These are phyloP conservation scores for Mobula hypostoma DNA, from an alignment of 2,113 vertebrate genomes.

Conservation along the genomic window DNA sequence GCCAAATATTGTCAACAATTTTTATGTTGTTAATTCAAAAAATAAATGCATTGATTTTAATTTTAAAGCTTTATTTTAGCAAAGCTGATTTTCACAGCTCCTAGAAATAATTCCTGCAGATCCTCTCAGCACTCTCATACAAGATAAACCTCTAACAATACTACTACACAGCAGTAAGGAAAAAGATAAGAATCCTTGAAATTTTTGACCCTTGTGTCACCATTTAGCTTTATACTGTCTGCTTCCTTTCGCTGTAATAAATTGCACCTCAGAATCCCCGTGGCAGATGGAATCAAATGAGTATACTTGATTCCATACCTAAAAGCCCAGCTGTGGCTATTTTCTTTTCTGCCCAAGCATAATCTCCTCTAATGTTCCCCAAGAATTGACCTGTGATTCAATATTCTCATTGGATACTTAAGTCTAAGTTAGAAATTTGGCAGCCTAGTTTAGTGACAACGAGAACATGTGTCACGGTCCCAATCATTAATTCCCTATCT, in stretches of 20 bases:
- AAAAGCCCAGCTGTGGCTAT: not conserved
- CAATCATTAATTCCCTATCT: too few species aligned
- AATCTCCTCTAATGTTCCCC: too few species aligned
- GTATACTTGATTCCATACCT: too few species aligned
- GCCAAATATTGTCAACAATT: not conserved
- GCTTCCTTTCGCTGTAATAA: not conserved
- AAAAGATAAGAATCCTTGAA: not conserved
- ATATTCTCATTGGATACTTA: too few species aligned
- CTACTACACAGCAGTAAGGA: not conserved
- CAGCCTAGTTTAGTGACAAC: too few species aligned
- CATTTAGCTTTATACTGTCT: not conserved
- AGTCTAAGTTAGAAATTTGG: too few species aligned
- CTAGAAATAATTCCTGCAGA: not conserved
- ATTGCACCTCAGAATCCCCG: not conserved
- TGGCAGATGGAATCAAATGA: not conserved
- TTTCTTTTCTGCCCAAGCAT: too few species aligned
- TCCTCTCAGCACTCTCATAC: not conserved
- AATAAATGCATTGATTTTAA: not conserved
- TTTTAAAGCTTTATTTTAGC: not conserved
- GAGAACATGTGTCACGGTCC: too few species aligned
- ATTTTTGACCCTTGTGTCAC: not conserved
- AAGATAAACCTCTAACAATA: not conserved
- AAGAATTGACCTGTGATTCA: too few species aligned
- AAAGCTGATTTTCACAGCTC: not conserved
- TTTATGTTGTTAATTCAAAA: not conserved